Evolutionary conservation across 1,140 invertebrate genomes (phyloP), one percentile per base, ranked within the genome.

Genomic region (Ptiloglossa arizonensis): DNA sequence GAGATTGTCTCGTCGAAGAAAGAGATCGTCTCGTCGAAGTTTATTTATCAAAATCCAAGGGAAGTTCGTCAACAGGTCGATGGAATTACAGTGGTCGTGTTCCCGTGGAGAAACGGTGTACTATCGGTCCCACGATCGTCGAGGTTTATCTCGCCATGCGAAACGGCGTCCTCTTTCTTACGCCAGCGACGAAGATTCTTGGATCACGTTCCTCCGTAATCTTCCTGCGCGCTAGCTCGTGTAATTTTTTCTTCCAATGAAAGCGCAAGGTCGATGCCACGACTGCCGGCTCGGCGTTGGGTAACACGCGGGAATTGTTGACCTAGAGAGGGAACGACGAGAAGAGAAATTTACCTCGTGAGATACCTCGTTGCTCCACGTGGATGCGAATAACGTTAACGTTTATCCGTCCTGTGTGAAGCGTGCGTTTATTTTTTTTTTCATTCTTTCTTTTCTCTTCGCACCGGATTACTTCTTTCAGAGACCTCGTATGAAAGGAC

Each of bases 51-150:
- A 60, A 38, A 3, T 15, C n/a, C 3, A 13, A 13, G 41, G 32
- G 19, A 60, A 13, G 22, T 24, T 24, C 5, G 24, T 24, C 11
- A 19, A 11, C 59, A 5, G 24, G n/a, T 62, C 5, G 22, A 15
- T 24, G n/a, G 19, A 22, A 67, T 19, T 38, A 27, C 38, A n/a
- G n/a, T 48, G 48, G 50, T 3, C 38, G 19, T 54, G 41, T 81
- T 78, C 46, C 11, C 67, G 46, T 59, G 46, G 41, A 71, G 54
- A 29, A 62, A 64, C 44, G 50, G 27, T 27, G 24, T n/a, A 57
- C 27, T 77, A 54, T 81, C 79, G 29, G 50, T 83, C 69, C 29
- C 75, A 73, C 64, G 75, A 73, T 82, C 48, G 52, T 66, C 41
- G 27, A 46, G 50, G 48, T 70, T 71, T 75, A 75, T 79, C 80